Evolutionary conservation across 1,140 invertebrate species (phyloP).

Genomic region (Eupristina koningsbergeri): DNA sequence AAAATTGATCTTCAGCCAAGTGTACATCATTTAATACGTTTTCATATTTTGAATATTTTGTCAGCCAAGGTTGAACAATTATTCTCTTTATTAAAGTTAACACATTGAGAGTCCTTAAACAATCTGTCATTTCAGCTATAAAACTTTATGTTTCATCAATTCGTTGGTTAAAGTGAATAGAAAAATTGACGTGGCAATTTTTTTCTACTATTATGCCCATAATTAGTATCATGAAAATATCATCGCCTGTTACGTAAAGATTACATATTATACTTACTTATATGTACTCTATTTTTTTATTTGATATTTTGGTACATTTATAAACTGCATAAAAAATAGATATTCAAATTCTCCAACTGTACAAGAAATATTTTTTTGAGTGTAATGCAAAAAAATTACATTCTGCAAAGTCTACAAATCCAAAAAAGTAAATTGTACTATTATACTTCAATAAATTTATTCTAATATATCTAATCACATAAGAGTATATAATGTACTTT

Average conservation of each 20-base stretch:
- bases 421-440: too few relatives aligned
- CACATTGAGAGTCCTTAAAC: too few relatives aligned
- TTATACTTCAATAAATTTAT: too few relatives aligned
- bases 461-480: too few relatives aligned
- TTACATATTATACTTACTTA: not conserved
- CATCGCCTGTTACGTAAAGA: not conserved
- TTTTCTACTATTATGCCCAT: not conserved
- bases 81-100: too few relatives aligned
- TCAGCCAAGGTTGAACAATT: too few relatives aligned
- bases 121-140: not conserved
- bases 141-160: constrained; percentile 30
- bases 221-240: constrained; percentile 4
- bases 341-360: not conserved
- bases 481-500: too few relatives aligned
- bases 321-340: not conserved
- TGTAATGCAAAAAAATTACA: too few relatives aligned
- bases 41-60: too few relatives aligned
- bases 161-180: constrained; percentile 11
- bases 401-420: too few relatives aligned
- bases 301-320: not conserved
- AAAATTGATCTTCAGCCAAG: too few relatives aligned
- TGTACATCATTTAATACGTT: too few relatives aligned
- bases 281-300: not conserved
- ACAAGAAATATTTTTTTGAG: not conserved
- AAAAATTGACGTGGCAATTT: constrained; percentile 38